A percentile compares a stretch with the other conserved stretches of the same genome.
These are phyloP conservation scores for Tauraco hartlaubi DNA, from an alignment of 2,797 vertebrate genomes.

Conservation along the genomic window DNA sequence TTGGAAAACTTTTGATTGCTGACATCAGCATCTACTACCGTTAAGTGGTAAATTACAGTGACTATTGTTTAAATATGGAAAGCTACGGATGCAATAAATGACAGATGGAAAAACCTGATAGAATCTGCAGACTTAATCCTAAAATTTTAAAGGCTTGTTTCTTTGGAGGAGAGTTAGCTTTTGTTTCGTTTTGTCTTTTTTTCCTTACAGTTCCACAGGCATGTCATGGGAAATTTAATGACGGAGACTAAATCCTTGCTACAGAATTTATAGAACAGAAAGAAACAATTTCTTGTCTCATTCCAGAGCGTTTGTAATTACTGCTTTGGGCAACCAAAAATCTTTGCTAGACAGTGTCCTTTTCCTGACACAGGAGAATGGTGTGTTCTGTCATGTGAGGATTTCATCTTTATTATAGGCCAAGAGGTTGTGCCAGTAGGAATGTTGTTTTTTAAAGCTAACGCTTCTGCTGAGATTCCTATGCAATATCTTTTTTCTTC, in stretches of 20 bases:
- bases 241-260: neutral
- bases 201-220: neutral
- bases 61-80: constrained; percentile 61
- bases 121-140: neutral
- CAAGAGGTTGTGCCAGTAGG: neutral
- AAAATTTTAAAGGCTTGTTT: neutral
- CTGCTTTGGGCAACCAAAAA: neutral
- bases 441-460: neutral
- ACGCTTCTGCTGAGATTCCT: constrained; percentile 8
- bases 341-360: neutral
- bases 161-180: neutral
- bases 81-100: constrained; percentile 9
- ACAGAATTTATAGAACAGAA: neutral
- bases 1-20: constrained; percentile 59
- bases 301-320: neutral
- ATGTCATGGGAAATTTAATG: neutral
- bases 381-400: neutral
- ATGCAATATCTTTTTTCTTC: neutral
- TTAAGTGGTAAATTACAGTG: constrained; percentile 65
- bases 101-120: constrained; percentile 45
- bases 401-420: constrained; percentile 8
- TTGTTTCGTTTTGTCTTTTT: neutral
- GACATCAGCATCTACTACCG: constrained; percentile 55
- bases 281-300: neutral
- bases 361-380: neutral